These are phyloP conservation scores for Criorhina ranunculi DNA, from an alignment of 2,888 invertebrate species.

Conservation along the genomic window DNA sequence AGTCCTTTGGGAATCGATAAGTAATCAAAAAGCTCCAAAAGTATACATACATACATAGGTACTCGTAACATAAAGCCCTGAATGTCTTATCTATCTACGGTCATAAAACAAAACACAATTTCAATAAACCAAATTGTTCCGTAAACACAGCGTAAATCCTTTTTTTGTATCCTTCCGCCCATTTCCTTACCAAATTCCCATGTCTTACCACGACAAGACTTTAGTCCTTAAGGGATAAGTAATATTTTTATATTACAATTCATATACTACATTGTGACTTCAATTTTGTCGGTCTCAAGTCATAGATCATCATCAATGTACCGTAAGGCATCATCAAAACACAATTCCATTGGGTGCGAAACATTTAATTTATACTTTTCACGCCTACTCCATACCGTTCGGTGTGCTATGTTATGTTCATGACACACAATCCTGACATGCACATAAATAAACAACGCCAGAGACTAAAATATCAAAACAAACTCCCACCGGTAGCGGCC, in stretches of 20 bases:
- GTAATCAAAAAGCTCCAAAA: conserved; percentile 10
- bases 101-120: conserved; percentile 4
- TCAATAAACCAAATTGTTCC: conserved; percentile 39
- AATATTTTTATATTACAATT: conserved; percentile 38
- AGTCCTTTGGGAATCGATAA: background rate
- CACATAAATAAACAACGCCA: conserved; percentile 22
- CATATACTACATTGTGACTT: conserved; percentile 25
- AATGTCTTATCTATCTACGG: conserved; percentile 9
- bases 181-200: conserved; percentile 1
- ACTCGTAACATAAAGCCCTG: too few relatives aligned
- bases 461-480: conserved; percentile 5
- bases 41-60: too few relatives aligned
- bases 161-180: background rate
- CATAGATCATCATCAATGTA: conserved; percentile 54
- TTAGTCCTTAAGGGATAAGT: conserved; percentile 28
- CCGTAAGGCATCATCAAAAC: conserved; percentile 34
- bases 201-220: background rate
- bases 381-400: conserved; percentile 7
- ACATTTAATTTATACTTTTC: conserved; percentile 50
- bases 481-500: background rate
- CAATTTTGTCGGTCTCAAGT: conserved; percentile 11
- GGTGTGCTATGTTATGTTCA: conserved; percentile 7
- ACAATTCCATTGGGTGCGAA: conserved; percentile 38
- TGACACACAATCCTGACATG: conserved; percentile 31
- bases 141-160: conserved; percentile 5